Percentiles rank a stretch among this genome's conserved stretches.
Conservation (phyloP, 2,113 vertebrate species). For the Eretmochelys imbricata region DNA sequence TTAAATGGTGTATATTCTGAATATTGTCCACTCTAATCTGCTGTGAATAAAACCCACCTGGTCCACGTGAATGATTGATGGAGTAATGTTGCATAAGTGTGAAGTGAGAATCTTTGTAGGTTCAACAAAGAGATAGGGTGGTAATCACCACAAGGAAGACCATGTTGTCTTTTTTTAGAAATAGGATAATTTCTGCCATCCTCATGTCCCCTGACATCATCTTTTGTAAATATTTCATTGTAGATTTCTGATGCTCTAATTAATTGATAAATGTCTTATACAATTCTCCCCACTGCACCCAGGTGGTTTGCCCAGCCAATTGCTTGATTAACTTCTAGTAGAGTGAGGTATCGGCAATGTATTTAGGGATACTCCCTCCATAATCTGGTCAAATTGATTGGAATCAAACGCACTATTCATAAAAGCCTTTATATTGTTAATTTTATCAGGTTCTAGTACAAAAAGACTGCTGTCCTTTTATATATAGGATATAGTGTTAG, state of each 20-base stretch:
- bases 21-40: background rate
- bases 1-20: background rate
- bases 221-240: background rate
- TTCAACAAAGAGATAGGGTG: no score
- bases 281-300: background rate
- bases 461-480: background rate
- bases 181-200: background rate
- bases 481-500: background rate
- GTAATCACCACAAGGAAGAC: background rate
- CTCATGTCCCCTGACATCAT: background rate
- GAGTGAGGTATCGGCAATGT: no score
- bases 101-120: no score
- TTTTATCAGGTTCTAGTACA: background rate
- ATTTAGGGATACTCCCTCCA: no score
- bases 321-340: no score
- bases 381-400: no score
- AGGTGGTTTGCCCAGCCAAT: background rate
- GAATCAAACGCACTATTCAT: background rate
- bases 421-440: background rate
- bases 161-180: background rate
- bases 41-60: background rate
- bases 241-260: background rate
- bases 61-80: no score
- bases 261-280: background rate
- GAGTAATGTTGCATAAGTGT: no score